These are phyloP conservation scores for Pyrgilauda ruficollis DNA, from an alignment of 2,113 vertebrate genomes.

Conservation along the genomic window DNA sequence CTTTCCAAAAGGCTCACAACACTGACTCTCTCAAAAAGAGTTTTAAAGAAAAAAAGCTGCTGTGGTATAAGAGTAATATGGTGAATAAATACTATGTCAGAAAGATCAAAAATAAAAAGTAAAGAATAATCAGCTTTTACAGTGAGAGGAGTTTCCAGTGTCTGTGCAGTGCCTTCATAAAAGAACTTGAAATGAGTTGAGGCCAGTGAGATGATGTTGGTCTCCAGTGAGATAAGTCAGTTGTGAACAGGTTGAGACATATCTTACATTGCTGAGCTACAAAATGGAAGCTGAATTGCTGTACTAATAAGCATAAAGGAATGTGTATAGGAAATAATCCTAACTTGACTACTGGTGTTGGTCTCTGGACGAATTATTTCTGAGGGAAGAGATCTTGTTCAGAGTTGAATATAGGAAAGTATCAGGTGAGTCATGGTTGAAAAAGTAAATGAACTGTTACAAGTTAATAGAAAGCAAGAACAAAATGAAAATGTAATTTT, in stretches of 20 bases:
- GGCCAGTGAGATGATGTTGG: neutral
- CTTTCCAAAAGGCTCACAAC: neutral
- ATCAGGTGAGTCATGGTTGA: neutral
- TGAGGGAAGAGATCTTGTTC: neutral
- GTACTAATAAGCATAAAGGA: neutral
- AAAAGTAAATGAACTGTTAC: neutral
- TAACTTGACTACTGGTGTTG: neutral
- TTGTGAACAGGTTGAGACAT: neutral
- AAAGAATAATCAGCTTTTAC: neutral
- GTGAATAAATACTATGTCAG: neutral
- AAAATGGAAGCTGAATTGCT: neutral
- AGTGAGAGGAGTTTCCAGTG: neutral
- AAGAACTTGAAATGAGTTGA: neutral
- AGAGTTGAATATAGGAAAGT: neutral
- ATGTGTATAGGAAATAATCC: neutral
- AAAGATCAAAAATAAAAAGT: neutral
- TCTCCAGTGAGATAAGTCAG: neutral
- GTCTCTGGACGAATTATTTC: neutral
- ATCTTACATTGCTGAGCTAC: neutral
- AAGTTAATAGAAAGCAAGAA: neutral
- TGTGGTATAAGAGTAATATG: neutral
- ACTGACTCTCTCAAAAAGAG: neutral
- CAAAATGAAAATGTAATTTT: neutral
- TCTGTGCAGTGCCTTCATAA: neutral
- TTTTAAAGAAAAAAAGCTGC: neutral